Evolutionary conservation across 2,113 vertebrate genomes (phyloP).

Genomic region (Gymnobelideus leadbeateri): DNA sequence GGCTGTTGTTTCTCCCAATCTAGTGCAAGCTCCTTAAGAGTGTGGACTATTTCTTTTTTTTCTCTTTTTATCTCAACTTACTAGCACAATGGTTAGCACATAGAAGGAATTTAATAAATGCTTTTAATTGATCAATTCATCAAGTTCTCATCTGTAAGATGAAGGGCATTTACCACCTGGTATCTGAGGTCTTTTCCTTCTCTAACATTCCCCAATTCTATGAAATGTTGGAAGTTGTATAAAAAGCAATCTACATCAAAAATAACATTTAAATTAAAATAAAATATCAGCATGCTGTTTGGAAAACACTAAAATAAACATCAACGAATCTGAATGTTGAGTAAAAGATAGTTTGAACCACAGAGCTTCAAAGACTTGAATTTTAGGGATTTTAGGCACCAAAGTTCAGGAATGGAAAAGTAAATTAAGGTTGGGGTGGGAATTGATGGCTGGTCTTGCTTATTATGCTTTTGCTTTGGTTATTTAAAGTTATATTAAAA

Average conservation of each 20-base stretch:
- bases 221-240: slow-evolving; percentile 41
- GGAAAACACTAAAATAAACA: slow-evolving; percentile 23
- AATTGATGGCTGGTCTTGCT: not conserved
- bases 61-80: not conserved
- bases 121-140: not conserved
- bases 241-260: not conserved
- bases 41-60: not conserved
- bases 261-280: slow-evolving; percentile 31
- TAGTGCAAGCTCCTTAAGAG: not conserved
- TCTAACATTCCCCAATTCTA: slow-evolving; percentile 4
- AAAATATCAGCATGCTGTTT: not conserved
- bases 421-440: not conserved
- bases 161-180: not conserved
- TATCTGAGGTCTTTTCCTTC: not conserved
- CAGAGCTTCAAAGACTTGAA: not conserved
- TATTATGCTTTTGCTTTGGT: not conserved
- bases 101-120: not conserved
- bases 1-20: not conserved
- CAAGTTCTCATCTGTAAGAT: not conserved
- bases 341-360: slow-evolving; percentile 35
- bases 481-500: not conserved
- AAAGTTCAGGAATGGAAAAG: slow-evolving; percentile 24
- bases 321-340: not conserved
- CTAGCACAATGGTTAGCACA: not conserved
- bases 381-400: not conserved